Evolutionary conservation across 1,140 invertebrate species (phyloP).

Genomic region (Arion vulgaris): DNA sequence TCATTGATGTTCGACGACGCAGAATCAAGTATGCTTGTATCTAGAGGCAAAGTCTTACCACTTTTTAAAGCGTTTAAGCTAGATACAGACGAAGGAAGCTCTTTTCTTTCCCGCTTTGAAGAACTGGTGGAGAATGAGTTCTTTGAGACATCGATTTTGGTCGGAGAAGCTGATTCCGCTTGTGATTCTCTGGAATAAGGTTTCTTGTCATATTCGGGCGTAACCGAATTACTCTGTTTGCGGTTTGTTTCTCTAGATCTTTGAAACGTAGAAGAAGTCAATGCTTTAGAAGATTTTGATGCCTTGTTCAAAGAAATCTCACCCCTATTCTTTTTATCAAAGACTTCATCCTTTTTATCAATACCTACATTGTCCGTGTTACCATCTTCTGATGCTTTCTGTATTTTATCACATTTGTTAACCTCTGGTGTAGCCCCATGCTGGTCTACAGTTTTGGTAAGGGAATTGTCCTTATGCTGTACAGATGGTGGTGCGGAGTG

Average conservation of each 20-base stretch:
- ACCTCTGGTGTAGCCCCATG: background rate
- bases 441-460: background rate
- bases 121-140: background rate
- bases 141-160: background rate
- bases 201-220: background rate
- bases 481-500: background rate
- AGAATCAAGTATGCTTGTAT: no score
- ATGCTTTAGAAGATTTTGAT: background rate
- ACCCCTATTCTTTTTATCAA: background rate
- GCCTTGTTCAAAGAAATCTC: background rate
- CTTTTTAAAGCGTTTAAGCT: background rate
- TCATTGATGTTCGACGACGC: background rate
- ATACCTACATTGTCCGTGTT: background rate
- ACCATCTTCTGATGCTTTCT: background rate
- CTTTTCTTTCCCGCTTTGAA: background rate
- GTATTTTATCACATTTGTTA: conserved; percentile 1
- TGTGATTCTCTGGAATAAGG: background rate
- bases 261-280: background rate
- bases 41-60: background rate
- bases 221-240: background rate
- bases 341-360: background rate
- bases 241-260: background rate
- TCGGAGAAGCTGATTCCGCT: background rate
- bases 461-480: background rate
- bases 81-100: no score